Conservation (phyloP, 2,888 invertebrate genomes). For the Drosophila recens region DNA sequence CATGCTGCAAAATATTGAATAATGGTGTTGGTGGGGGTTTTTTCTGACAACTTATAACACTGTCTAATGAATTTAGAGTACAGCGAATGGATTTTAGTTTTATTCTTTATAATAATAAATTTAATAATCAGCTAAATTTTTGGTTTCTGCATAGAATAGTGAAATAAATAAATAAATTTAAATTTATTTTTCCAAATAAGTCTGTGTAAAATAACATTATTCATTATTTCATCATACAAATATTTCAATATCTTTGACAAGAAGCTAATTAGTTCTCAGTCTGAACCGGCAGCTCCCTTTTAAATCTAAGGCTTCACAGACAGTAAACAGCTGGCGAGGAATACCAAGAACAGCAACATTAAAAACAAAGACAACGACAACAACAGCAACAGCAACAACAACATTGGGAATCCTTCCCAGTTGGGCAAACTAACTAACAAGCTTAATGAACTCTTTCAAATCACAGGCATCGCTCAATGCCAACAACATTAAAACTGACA, state of each 20-base stretch:
- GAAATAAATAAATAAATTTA: too few relatives aligned
- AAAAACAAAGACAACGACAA: conserved; percentile 1
- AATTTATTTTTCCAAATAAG: too few relatives aligned
- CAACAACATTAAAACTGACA: conserved; percentile 78
- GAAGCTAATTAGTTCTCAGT: conserved; percentile 7
- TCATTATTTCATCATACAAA: neutral
- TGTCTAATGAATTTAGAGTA: neutral
- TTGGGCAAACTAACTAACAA: conserved; percentile 62
- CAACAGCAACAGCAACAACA: neutral
- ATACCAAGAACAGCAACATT: conserved; percentile 11
- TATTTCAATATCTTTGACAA: conserved; percentile 4
- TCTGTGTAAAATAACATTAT: too few relatives aligned
- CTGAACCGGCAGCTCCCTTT: neutral
- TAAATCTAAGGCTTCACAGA: conserved; percentile 12
- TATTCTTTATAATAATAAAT: too few relatives aligned
- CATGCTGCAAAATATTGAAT: too few relatives aligned
- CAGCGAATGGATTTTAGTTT: neutral
- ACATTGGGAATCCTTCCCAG: conserved; percentile 27
- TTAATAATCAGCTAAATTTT: neutral
- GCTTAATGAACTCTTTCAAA: conserved; percentile 80
- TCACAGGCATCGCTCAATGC: conserved; percentile 79
- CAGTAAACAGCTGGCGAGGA: conserved; percentile 24
- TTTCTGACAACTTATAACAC: too few relatives aligned
- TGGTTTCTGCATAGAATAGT: too few relatives aligned
- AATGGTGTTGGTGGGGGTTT: too few relatives aligned